A percentile compares a stretch with the other conserved stretches of the same genome.
These are phyloP conservation scores for Tetragnatha versicolor DNA, from an alignment of 1,140 invertebrate genomes.

Conservation along the genomic window DNA sequence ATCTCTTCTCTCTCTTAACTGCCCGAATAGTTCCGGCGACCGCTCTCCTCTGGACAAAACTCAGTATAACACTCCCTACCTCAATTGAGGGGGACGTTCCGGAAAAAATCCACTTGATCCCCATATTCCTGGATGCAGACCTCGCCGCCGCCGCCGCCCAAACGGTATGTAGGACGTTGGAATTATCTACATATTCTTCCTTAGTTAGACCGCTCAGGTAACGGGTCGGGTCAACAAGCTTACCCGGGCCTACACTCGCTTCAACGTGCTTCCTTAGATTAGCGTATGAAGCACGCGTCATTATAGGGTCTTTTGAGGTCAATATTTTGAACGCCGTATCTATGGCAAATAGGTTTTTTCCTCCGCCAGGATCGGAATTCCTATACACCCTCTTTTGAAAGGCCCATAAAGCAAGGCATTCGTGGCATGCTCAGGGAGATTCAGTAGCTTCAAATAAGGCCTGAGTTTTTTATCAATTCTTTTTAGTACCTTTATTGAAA, in stretches of 20 bases:
- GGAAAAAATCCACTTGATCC: too few relatives aligned
- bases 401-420: neutral
- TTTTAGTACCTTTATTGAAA: neutral
- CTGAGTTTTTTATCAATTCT: neutral
- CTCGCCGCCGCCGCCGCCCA: too few relatives aligned
- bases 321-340: neutral
- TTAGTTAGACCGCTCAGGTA: too few relatives aligned
- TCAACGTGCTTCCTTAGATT: neutral
- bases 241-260: neutral
- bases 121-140: too few relatives aligned
- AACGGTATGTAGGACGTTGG: neutral
- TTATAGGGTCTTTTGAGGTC: neutral
- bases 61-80: too few relatives aligned
- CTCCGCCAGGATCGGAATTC: neutral
- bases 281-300: neutral
- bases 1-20: too few relatives aligned
- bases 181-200: neutral
- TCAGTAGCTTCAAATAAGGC: neutral
- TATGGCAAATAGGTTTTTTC: neutral
- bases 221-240: neutral
- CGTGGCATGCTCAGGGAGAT: neutral
- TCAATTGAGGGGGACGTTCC: too few relatives aligned
- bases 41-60: too few relatives aligned
- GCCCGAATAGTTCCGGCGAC: too few relatives aligned
- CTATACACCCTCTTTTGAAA: neutral